Evolutionary conservation across 2,888 invertebrate genomes (phyloP).

Genomic region (Cecidostiba fungosa): DNA sequence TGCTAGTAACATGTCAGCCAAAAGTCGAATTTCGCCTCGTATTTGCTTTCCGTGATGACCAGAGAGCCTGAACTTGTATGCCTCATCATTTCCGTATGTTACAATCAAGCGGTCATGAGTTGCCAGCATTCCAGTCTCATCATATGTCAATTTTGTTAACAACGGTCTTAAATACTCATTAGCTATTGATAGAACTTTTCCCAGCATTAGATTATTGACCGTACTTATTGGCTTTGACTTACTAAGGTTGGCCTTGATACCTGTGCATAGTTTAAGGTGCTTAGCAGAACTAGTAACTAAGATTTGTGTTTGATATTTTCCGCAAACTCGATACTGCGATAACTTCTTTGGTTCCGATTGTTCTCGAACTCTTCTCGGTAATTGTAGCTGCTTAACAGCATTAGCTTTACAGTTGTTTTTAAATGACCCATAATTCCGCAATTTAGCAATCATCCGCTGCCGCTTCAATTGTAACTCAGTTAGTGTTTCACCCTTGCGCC

Average conservation of each 20-base stretch:
- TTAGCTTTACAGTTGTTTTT: background rate
- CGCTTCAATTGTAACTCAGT: background rate
- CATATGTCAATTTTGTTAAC: conserved; percentile 19
- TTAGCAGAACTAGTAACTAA: background rate
- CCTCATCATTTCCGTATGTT: conserved; percentile 39
- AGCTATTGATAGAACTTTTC: background rate
- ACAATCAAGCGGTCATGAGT: conserved; percentile 45
- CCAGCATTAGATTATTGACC: background rate
- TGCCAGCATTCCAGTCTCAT: conserved; percentile 30
- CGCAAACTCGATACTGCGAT: background rate
- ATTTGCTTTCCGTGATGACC: conserved; percentile 47
- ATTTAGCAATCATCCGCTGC: background rate
- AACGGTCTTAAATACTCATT: background rate
- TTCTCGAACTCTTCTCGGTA: background rate
- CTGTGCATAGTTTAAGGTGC: background rate
- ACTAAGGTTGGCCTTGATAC: background rate
- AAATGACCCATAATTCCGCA: background rate
- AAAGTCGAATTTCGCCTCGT: conserved; percentile 35
- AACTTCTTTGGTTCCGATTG: background rate
- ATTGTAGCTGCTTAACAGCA: background rate
- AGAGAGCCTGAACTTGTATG: conserved; percentile 40
- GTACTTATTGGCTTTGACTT: background rate
- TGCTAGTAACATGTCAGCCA: background rate
- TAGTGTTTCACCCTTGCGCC: background rate
- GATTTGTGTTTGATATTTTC: background rate